Evolutionary conservation across 2,113 vertebrate species (phyloP), one percentile per base, ranked within the genome.

Genomic region (Aldabrachelys gigantea): DNA sequence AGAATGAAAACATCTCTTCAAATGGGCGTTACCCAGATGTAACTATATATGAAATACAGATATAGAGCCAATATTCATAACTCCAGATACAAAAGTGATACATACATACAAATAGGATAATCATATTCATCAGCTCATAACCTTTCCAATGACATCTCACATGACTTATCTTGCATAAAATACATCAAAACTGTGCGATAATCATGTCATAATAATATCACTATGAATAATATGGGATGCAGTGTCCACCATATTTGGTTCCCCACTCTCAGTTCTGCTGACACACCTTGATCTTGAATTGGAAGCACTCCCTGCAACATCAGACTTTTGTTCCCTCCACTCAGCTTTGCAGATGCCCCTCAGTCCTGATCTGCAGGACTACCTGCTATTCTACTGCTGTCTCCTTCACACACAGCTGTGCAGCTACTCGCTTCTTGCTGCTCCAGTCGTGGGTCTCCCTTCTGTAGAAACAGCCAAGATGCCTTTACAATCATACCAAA

Each of bases 401-500:
- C 17, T 22, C 52, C 49, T 35, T 52, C 0, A 0, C 14, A 50
- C 50, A 65, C 22, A 41, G n/a, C 10, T 90, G 82, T 88, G 79
- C 52, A 85, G 5, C 22, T 41, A 2, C 8, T n/a, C 87, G n/a
- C 54, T 87, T 35, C 10, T 78, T 82, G 84, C 56, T 92, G 87
- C n/a, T 86, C 80, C 5, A 29, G 3, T 11, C 4, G 6, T 4
- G 5, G 56, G 0, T 0, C 56, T 57, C 5, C 89, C 69, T 75
- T 92, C 27, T 35, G 35, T 22, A 41, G 21, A 72, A 38, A 72
- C 7, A 72, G n/a, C 21, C 69, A 41, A 65, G 75, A 88, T 93
- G 50, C 82, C 93, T 84, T 81, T 59, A 65, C 86, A 50, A n/a
- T 95, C 91, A 29, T 8, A 52, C 53, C 91, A 80, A 91, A 59